Evolutionary conservation across 2,113 vertebrate species (phyloP).

Genomic region (Candoia aspera): DNA sequence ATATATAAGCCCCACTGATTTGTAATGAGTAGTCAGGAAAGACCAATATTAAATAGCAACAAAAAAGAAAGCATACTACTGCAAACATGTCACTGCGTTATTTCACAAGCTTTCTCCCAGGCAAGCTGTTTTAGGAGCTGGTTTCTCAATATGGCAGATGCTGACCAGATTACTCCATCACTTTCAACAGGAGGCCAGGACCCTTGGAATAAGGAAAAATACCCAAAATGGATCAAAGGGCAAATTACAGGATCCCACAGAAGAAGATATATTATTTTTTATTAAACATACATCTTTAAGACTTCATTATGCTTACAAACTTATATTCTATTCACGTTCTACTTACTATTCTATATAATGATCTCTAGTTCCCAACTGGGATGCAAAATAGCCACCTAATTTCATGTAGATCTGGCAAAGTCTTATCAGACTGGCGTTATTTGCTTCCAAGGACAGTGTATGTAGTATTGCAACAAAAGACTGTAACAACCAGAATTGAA

Average conservation of each 20-base stretch:
- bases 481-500: not conserved
- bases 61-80: slow-evolving; percentile 59
- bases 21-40: slow-evolving; percentile 43
- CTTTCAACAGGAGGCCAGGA: slow-evolving; percentile 69
- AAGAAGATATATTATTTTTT: slow-evolving; percentile 50
- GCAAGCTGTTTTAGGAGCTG: slow-evolving; percentile 64
- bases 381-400: not conserved
- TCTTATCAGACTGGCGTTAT: not conserved
- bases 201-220: slow-evolving; percentile 75
- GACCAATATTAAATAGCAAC: slow-evolving; percentile 36
- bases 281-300: slow-evolving; percentile 26
- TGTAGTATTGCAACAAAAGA: not conserved
- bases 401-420: not conserved
- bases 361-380: not conserved
- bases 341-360: not conserved
- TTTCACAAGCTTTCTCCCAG: slow-evolving; percentile 68
- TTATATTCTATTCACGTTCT: not conserved
- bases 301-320: slow-evolving; percentile 8
- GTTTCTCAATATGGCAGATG: slow-evolving; percentile 68
- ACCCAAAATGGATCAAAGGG: slow-evolving; percentile 59
- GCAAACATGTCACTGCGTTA: slow-evolving; percentile 71
- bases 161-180: slow-evolving; percentile 63
- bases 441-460: not conserved
- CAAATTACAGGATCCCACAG: slow-evolving; percentile 47
- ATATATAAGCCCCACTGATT: slow-evolving; percentile 31